Conservation (phyloP, 2,888 invertebrate species). For the Dasypogon diadema region DNA sequence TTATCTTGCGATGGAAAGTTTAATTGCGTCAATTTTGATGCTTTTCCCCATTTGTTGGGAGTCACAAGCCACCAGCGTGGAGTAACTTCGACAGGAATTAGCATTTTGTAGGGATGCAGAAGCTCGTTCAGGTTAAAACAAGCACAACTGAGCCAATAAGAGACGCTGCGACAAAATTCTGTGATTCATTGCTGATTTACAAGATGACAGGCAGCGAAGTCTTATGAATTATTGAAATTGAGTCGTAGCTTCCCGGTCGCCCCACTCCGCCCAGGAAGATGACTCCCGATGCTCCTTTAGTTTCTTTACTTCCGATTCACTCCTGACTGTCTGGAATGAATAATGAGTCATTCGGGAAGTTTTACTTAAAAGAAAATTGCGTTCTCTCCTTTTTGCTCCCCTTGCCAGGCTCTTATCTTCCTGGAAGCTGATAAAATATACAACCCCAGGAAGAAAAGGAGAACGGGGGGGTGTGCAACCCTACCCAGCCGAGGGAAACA, state of each 20-base stretch:
- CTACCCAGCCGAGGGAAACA: background rate
- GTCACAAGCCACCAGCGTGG: too few species aligned
- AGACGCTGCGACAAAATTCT: slow-evolving; percentile 46
- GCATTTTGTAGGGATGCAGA: slow-evolving; percentile 20
- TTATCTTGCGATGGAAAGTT: background rate
- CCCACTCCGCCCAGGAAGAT: too few species aligned
- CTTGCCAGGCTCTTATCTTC: slow-evolving; percentile 11
- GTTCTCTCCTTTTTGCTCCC: background rate
- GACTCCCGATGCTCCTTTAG: slow-evolving; percentile 32
- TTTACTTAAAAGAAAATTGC: slow-evolving; percentile 36
- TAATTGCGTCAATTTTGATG: background rate
- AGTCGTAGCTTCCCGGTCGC: background rate
- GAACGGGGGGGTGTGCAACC: too few species aligned
- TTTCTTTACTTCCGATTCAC: background rate
- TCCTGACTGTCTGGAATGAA: slow-evolving; percentile 16
- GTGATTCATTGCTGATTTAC: slow-evolving; percentile 48
- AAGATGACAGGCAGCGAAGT: slow-evolving; percentile 30
- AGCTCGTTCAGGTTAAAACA: slow-evolving; percentile 22
- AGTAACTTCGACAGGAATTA: background rate
- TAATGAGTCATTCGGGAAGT: slow-evolving; percentile 25
- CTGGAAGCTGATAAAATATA: slow-evolving; percentile 25
- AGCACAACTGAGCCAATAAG: slow-evolving; percentile 46
- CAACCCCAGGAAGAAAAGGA: background rate
- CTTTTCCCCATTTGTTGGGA: too few species aligned
- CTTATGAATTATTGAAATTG: slow-evolving; percentile 48